Evolutionary conservation across 2,113 vertebrate species (phyloP).

Genomic region (Mungos mungo): DNA sequence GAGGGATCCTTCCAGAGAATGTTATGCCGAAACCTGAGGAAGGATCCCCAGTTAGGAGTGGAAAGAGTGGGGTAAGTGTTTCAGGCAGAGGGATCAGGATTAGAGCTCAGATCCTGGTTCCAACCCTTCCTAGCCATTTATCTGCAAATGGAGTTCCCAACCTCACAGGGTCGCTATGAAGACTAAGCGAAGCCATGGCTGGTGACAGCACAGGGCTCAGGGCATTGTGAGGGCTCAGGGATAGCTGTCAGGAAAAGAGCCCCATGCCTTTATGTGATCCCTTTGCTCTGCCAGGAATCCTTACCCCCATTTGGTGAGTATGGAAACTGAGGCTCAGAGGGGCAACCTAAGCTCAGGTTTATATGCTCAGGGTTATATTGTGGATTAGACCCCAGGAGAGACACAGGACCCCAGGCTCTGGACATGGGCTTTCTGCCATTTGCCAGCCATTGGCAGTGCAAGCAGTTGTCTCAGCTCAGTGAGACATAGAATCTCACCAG

Average conservation of each 20-base stretch:
- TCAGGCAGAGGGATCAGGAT: background rate
- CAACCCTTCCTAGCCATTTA: background rate
- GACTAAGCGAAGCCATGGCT: background rate
- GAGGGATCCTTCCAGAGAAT: background rate
- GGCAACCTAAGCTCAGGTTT: no score
- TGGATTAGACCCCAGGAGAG: background rate
- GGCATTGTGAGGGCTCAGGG: background rate
- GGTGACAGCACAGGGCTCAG: background rate
- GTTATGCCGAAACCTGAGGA: background rate
- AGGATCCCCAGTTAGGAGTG: background rate
- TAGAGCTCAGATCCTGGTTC: background rate
- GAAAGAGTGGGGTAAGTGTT: background rate
- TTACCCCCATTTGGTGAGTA: background rate
- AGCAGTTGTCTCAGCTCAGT: background rate
- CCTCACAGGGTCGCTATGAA: background rate
- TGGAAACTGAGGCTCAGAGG: background rate
- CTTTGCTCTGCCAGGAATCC: background rate
- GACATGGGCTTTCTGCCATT: background rate
- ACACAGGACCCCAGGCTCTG: background rate
- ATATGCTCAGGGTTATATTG: background rate
- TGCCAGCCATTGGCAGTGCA: background rate
- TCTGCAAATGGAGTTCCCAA: background rate
- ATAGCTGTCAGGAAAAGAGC: background rate
- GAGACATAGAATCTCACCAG: background rate
- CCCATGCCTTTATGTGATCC: background rate